Conservation (phyloP, 2,113 vertebrate species). For the Laticauda colubrina region DNA sequence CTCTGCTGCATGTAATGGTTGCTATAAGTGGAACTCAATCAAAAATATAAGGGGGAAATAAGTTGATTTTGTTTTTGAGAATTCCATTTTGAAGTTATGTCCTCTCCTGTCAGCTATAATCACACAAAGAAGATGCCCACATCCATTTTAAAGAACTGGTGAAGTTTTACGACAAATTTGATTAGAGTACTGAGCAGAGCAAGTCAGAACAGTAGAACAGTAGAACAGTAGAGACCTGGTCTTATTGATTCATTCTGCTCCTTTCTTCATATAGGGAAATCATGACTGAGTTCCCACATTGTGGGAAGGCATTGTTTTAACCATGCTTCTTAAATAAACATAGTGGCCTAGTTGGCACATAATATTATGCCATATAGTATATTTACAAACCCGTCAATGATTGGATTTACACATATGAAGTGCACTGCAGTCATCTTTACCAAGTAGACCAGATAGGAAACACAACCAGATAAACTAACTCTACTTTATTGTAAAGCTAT, state of each 20-base stretch:
- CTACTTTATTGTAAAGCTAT: not conserved
- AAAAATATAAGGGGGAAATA: not conserved
- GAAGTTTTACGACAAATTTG: not conserved
- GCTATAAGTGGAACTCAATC: not conserved
- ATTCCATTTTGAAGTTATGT: not conserved
- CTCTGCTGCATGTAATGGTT: not conserved
- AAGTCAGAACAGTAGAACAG: not conserved
- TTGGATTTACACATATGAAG: not conserved
- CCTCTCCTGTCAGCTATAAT: not conserved
- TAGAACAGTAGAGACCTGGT: not conserved
- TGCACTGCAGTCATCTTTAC: not conserved
- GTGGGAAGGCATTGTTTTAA: not conserved
- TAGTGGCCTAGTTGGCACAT: not conserved
- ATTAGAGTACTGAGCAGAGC: not conserved
- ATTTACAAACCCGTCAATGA: not conserved
- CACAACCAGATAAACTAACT: not conserved
- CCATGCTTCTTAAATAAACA: not conserved
- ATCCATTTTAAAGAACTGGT: not conserved
- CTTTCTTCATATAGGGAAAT: not conserved
- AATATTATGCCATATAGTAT: not conserved
- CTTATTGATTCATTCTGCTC: not conserved
- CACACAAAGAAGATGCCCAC: not conserved
- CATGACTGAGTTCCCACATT: not conserved
- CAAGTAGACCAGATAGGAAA: not conserved
- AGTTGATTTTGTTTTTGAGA: not conserved